These are phyloP conservation scores for Choloepus didactylus DNA, from an alignment of 2,797 vertebrate species.

Conservation along the genomic window DNA sequence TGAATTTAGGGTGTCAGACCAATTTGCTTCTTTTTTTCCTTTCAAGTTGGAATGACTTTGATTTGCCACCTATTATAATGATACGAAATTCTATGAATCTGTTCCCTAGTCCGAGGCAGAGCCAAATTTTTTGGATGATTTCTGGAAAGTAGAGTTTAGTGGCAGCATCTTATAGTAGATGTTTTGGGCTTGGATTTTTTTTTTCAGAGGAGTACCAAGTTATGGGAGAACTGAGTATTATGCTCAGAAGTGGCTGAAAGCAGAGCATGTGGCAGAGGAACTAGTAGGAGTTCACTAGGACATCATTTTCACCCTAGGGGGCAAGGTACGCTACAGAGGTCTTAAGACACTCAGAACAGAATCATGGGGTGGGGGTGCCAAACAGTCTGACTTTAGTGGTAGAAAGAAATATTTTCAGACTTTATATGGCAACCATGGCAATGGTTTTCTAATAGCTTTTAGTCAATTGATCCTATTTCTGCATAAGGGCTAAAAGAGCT, in stretches of 20 bases:
- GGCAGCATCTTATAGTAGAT: neutral
- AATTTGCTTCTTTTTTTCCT: neutral
- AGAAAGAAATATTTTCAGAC: neutral
- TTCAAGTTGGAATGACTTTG: neutral
- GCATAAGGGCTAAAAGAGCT: neutral
- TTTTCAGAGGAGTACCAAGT: neutral
- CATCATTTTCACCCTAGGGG: neutral
- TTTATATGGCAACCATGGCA: neutral
- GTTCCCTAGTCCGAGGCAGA: neutral
- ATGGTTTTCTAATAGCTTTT: neutral
- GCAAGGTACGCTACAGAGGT: rapidly evolving
- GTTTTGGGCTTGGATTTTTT: neutral
- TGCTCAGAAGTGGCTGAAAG: neutral
- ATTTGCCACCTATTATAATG: neutral
- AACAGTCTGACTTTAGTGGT: neutral
- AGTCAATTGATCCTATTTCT: neutral
- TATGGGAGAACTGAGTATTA: neutral
- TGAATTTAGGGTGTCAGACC: neutral
- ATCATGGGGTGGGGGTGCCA: neutral
- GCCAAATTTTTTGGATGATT: neutral
- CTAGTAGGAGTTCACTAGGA: too few species aligned
- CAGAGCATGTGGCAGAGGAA: neutral
- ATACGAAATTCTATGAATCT: neutral
- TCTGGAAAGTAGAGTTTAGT: neutral
- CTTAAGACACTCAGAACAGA: neutral